These are phyloP conservation scores for Tauraco hartlaubi DNA, from an alignment of 2,797 vertebrate genomes.

Conservation along the genomic window DNA sequence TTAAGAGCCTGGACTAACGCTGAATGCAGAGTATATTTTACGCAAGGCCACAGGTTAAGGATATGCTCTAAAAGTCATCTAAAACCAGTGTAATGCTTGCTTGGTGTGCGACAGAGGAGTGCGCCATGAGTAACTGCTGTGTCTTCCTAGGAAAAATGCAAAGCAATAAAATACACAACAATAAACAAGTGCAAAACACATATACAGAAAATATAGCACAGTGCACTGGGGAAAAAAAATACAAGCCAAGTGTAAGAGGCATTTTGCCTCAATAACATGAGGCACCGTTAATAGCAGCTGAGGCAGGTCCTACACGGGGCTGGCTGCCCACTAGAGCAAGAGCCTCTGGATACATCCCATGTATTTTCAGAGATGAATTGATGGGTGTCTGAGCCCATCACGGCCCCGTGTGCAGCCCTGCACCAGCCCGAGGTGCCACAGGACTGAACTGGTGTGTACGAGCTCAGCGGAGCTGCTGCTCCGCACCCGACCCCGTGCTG, in stretches of 20 bases:
- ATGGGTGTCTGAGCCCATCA: not conserved
- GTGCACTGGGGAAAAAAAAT: not conserved
- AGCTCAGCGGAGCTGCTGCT: not conserved
- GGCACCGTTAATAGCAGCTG: not conserved
- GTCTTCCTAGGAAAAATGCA: not conserved
- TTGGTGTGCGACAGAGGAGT: not conserved
- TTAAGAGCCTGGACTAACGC: not conserved
- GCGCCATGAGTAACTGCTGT: not conserved
- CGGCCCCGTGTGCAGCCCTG: not conserved
- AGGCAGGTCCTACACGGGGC: too few species aligned
- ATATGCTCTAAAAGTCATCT: not conserved
- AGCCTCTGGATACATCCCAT: accelerated
- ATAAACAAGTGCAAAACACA: not conserved
- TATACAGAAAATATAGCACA: not conserved
- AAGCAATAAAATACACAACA: not conserved
- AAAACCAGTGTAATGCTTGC: not conserved
- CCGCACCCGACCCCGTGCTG: not conserved
- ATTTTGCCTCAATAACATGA: not conserved
- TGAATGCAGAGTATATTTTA: not conserved
- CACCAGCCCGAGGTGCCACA: not conserved
- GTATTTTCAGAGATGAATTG: not conserved
- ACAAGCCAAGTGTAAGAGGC: not conserved
- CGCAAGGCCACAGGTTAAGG: not conserved
- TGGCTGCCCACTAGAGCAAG: not conserved
- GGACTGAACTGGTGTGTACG: accelerated